phyloP scores from a whole-genome alignment of 1,140 invertebrate species.

The Cylas formicarius region DNA sequence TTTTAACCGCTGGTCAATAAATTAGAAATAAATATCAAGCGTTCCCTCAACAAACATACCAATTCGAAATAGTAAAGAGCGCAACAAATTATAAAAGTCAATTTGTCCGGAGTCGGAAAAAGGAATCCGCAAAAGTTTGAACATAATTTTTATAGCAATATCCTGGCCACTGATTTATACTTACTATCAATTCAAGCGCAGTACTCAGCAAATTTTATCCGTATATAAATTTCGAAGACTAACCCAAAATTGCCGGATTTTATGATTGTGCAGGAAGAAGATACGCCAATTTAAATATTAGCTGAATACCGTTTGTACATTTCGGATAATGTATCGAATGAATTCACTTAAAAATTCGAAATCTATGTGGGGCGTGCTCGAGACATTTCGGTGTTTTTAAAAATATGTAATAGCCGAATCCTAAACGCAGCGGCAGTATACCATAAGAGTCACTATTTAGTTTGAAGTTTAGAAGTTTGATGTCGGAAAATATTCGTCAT shows the following conservation, averaged over 20 bases:
- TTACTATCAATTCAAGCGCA: constrained; percentile 35
- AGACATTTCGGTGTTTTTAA: too few relatives aligned
- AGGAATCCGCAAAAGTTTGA: constrained; percentile 37
- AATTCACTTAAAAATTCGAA: neutral
- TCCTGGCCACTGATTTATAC: constrained; percentile 37
- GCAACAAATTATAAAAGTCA: constrained; percentile 38
- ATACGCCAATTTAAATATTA: constrained; percentile 29
- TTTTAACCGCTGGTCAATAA: too few relatives aligned
- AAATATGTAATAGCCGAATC: too few relatives aligned
- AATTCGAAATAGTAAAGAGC: constrained; percentile 30
- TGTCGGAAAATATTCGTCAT: too few relatives aligned
- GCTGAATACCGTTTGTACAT: constrained; percentile 2
- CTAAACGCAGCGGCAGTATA: too few relatives aligned
- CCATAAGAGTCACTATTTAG: too few relatives aligned
- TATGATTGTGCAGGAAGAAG: constrained; percentile 28
- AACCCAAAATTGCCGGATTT: constrained; percentile 26
- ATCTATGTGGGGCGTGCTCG: too few relatives aligned
- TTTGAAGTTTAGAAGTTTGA: too few relatives aligned
- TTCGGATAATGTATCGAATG: constrained; percentile 5
- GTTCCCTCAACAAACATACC: constrained; percentile 6
- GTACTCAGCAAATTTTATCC: constrained; percentile 38
- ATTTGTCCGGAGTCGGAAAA: constrained; percentile 36
- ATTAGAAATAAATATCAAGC: too few relatives aligned
- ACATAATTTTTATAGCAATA: constrained; percentile 39
- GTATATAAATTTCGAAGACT: constrained; percentile 29